A percentile compares a stretch with the other conserved stretches of the same genome.
These are phyloP conservation scores for Rhynchomys soricoides DNA, from an alignment of 2,113 vertebrate species.

Conservation along the genomic window DNA sequence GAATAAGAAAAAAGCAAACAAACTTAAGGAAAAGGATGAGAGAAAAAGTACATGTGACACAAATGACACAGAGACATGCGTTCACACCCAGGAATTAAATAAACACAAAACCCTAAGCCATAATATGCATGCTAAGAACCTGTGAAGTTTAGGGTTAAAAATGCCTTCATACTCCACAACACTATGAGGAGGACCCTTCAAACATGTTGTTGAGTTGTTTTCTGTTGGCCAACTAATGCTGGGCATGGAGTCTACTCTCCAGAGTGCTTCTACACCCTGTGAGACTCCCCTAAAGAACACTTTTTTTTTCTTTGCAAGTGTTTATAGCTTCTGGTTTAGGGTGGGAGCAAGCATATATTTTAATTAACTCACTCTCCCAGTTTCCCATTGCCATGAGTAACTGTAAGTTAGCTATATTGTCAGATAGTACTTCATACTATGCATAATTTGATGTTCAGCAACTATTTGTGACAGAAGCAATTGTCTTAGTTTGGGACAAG, in stretches of 20 bases:
- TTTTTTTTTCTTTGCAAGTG: neutral
- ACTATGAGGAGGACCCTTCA: neutral
- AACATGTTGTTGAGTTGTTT: neutral
- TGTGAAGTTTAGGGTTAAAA: neutral
- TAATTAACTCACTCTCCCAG: slow-evolving; percentile 44
- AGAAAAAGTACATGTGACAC: neutral
- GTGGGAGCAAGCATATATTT: neutral
- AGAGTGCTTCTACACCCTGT: neutral
- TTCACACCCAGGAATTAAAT: neutral
- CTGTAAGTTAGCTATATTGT: slow-evolving; percentile 69
- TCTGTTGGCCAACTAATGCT: neutral
- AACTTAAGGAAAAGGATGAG: neutral
- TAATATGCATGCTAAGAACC: neutral
- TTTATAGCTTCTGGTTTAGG: neutral
- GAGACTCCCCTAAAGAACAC: neutral
- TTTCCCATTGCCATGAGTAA: slow-evolving; percentile 56
- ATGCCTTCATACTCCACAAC: neutral
- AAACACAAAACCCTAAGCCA: neutral
- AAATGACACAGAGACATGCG: neutral
- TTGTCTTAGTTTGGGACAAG: neutral
- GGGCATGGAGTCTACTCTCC: neutral
- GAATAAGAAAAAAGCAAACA: neutral
- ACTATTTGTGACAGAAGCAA: slow-evolving; percentile 52
- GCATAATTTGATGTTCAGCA: slow-evolving; percentile 64
- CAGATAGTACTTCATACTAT: slow-evolving; percentile 64